These are phyloP conservation scores for Pardosa pseudoannulata DNA, from an alignment of 2,888 invertebrate species.

Conservation along the genomic window DNA sequence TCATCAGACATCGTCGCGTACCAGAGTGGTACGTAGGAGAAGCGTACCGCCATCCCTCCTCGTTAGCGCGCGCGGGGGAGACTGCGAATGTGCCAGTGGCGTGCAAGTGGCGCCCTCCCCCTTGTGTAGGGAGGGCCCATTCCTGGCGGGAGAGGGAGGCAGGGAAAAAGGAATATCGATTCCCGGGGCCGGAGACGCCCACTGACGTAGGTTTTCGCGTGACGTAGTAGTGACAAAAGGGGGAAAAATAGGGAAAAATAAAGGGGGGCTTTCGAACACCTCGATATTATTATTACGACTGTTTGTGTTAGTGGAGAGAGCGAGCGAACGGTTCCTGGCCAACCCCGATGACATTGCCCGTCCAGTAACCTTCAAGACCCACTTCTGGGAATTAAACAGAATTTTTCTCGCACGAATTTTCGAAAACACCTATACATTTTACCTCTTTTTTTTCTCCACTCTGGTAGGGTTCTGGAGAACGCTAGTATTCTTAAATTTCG, in stretches of 20 bases:
- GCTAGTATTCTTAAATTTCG: no score
- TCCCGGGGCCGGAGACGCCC: slow-evolving; percentile 38
- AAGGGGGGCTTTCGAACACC: not conserved
- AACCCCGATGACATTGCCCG: no score
- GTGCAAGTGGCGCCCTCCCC: slow-evolving; percentile 55
- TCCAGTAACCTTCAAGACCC: no score
- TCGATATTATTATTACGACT: not conserved
- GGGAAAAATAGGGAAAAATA: not conserved
- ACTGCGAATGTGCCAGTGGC: slow-evolving; percentile 3
- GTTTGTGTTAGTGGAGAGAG: not conserved
- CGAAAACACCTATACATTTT: no score
- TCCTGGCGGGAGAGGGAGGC: slow-evolving; percentile 21
- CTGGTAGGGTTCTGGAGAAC: no score
- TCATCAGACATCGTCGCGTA: not conserved
- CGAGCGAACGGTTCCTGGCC: no score
- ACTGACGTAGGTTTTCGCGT: slow-evolving; percentile 38
- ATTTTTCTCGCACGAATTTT: no score
- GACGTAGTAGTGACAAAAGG: slow-evolving; percentile 22
- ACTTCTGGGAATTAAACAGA: no score
- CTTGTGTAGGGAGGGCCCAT: slow-evolving; percentile 57
- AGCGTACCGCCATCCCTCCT: slow-evolving; percentile 1
- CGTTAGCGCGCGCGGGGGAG: slow-evolving; percentile 17
- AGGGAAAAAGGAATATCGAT: slow-evolving; percentile 45
- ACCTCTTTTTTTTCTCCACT: no score
- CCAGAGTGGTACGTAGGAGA: not conserved